Evolutionary conservation across 2,113 vertebrate genomes (phyloP).

Genomic region (Siniperca knerii): DNA sequence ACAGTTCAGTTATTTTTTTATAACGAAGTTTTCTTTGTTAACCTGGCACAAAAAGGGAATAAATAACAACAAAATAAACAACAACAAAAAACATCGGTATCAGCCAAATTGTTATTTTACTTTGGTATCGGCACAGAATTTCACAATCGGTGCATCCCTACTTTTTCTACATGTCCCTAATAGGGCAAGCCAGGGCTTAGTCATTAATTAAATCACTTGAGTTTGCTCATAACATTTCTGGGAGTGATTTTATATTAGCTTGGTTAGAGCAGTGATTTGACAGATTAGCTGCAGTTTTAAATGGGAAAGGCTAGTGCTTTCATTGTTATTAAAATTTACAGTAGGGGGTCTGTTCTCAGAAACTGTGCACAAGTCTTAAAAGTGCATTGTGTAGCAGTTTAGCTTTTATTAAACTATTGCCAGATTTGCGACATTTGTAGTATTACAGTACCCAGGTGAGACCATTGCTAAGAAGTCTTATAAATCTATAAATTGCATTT

Average conservation of each 20-base stretch:
- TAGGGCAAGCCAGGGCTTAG: conserved; percentile 1
- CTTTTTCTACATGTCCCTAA: not conserved
- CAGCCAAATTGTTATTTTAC: too few species aligned
- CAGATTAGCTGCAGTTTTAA: conserved; percentile 47
- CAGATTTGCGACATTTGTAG: not conserved
- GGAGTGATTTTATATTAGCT: conserved; percentile 36
- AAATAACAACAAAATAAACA: too few species aligned
- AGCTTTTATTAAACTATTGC: conserved; percentile 29
- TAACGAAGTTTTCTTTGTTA: too few species aligned
- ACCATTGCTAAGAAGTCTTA: not conserved
- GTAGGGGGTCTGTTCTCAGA: conserved; percentile 48
- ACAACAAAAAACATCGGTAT: too few species aligned
- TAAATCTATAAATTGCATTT: not conserved
- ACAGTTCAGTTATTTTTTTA: too few species aligned
- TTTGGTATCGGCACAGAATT: too few species aligned
- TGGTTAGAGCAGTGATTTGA: conserved; percentile 40
- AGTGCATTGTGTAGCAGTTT: conserved; percentile 26
- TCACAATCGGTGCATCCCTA: too few species aligned
- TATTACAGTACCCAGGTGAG: not conserved
- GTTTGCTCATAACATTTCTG: conserved; percentile 12
- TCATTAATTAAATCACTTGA: conserved; percentile 14
- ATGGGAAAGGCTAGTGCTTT: conserved; percentile 21
- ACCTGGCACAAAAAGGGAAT: too few species aligned
- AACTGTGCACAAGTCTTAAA: conserved; percentile 32
- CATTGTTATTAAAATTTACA: conserved; percentile 51